These are phyloP conservation scores for Endotricha flammealis DNA, from an alignment of 2,888 invertebrate genomes.

Conservation along the genomic window DNA sequence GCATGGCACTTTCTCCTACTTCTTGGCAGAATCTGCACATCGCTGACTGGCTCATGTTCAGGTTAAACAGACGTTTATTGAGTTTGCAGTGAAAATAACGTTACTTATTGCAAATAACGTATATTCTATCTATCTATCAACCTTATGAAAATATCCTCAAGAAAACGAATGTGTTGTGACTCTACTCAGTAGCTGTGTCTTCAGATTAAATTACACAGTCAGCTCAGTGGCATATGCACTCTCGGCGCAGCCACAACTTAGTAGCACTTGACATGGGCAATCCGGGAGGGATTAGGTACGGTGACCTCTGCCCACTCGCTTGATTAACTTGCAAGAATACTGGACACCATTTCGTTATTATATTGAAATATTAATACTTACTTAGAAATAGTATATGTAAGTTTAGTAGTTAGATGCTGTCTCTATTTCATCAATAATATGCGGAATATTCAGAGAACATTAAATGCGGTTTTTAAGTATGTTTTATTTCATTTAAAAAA, in stretches of 20 bases:
- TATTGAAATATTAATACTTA: background rate
- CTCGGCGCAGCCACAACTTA: conserved; percentile 24
- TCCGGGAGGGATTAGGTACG: conserved; percentile 12
- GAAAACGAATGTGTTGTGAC: conserved; percentile 5
- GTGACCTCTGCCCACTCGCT: conserved; percentile 10
- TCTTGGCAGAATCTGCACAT: too few relatives aligned
- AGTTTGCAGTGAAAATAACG: too few relatives aligned
- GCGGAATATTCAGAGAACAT: too few relatives aligned
- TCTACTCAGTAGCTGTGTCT: conserved; percentile 9
- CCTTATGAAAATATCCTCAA: conserved; percentile 7
- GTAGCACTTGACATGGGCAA: conserved; percentile 17
- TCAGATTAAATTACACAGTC: conserved; percentile 16
- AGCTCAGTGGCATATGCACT: conserved; percentile 19
- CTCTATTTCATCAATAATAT: too few relatives aligned
- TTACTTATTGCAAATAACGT: too few relatives aligned
- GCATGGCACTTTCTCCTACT: too few relatives aligned
- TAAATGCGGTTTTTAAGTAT: too few relatives aligned
- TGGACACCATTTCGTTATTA: conserved; percentile 5
- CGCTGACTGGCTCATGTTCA: too few relatives aligned
- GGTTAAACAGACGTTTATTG: too few relatives aligned
- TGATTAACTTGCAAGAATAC: conserved; percentile 3
- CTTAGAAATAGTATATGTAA: background rate
- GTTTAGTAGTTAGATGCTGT: background rate
- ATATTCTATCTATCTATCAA: too few relatives aligned
- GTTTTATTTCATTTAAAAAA: background rate